These are phyloP conservation scores for Rhabdomys dilectus DNA, from an alignment of 2,113 vertebrate species.

Conservation along the genomic window DNA sequence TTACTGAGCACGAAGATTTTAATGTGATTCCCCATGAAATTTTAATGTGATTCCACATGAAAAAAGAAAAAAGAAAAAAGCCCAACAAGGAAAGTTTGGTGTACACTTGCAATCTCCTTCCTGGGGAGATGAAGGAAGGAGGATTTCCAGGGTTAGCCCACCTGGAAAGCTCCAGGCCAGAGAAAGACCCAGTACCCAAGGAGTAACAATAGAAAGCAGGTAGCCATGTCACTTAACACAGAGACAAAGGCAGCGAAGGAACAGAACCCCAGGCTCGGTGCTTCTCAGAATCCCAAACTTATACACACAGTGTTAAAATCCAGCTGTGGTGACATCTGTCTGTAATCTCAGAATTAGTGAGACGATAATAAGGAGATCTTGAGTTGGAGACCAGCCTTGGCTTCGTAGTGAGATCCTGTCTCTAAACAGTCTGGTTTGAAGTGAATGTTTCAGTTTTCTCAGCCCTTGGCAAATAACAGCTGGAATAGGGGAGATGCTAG, in stretches of 20 bases:
- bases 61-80: not conserved
- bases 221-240: not conserved
- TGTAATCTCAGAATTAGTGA: not conserved
- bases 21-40: not conserved
- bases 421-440: not conserved
- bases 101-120: not conserved
- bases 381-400: not conserved
- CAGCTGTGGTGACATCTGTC: not conserved
- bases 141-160: not conserved
- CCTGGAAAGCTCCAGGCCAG: not conserved
- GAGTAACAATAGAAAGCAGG: not conserved
- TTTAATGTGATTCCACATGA: not conserved
- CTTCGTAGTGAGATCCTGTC: not conserved
- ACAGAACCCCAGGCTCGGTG: not conserved
- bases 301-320: not conserved
- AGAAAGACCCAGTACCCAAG: not conserved
- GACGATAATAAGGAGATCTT: not conserved
- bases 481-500: not conserved
- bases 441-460: not conserved
- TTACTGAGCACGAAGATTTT: not conserved
- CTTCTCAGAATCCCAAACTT: not conserved
- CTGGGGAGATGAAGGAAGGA: not conserved
- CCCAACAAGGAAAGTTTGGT: not conserved
- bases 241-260: not conserved
- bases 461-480: conserved; percentile 42